Base-by-base conservation (phyloP, 2,888 invertebrate genomes). In the Pseudeuparius sepicola region DNA sequence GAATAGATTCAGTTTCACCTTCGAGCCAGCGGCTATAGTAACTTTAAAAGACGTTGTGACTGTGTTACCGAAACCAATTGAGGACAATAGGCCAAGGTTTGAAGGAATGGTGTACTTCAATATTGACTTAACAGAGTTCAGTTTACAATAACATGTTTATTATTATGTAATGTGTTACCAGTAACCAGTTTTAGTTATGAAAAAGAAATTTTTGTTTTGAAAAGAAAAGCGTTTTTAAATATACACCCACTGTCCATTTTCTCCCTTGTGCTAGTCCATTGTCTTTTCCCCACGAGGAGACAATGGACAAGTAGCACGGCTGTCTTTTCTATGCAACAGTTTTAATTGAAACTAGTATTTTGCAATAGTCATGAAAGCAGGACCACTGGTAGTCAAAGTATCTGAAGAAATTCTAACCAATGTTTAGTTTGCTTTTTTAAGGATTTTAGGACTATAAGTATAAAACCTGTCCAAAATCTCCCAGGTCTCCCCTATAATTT, bases 71-170 rank as follows among this genome's bases (percentile, higher is more conserved):
- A 31, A 34, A 10, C 25, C 37, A 7, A 32, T 37, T 24, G 28
- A 37, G 27, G 34, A 33, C 14, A 31, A n/a, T 17, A 14, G 40
- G 9, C n/a, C 36, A n/a, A 40, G 40, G 17, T 38, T 36, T 12
- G 14, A 37, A 23, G 23, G 18, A 5, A 40, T 40, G 33, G 14
- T 38, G 9, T 37, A 40, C 18, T 40, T 40, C 20, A 39, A 39
- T 14, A 31, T 23, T 26, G 39, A 32, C 23, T 23, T 39, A 14
- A 16, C 31, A 7, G 36, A n/a, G n/a, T 20, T 20, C 20, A 20
- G 20, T n/a, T 20, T 20, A n/a, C 7, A 6, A 7, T 20, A 20
- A 20, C 7, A 7, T n/a, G 20, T 20, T 7, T 20, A 7, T 6
- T 20, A 7, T 20, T 20, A 20, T 7, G 6, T 20, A 20, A 7